phyloP scores from a whole-genome alignment of 2,797 vertebrate species.

The Anguilla anguilla region DNA sequence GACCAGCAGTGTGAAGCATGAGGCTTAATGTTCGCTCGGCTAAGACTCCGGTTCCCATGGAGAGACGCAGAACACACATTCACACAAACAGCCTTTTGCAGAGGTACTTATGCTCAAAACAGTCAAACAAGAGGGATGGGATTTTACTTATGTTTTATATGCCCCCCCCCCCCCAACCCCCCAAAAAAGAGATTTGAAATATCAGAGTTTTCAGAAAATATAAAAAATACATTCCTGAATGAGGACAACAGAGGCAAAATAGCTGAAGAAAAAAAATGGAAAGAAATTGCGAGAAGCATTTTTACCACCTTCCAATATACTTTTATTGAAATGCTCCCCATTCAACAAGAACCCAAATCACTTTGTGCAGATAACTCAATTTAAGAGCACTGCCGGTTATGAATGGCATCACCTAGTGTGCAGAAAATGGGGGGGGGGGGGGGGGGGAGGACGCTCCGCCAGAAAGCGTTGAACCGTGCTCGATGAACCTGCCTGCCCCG shows the following conservation, averaged over 20 bases:
- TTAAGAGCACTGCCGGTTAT: not conserved
- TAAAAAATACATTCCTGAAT: not conserved
- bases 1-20: not conserved
- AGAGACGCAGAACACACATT: not conserved
- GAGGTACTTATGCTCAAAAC: not conserved
- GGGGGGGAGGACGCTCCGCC: not conserved
- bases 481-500: not conserved
- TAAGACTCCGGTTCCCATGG: not conserved
- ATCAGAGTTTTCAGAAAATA: not conserved
- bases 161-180: too few relatives aligned
- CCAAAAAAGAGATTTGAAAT: not conserved
- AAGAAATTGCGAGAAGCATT: not conserved
- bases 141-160: too few relatives aligned
- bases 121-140: too few relatives aligned
- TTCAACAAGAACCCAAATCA: not conserved
- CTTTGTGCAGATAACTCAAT: not conserved
- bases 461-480: not conserved
- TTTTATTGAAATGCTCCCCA: not conserved
- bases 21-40: not conserved
- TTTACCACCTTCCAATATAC: not conserved
- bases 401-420: not conserved
- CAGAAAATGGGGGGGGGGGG: not conserved
- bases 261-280: not conserved
- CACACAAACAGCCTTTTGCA: not conserved
- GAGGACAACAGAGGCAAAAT: not conserved